Percentiles rank a stretch among this genome's conserved stretches.
phyloP scores from a whole-genome alignment of 2,888 invertebrate species.

The Xanthorhoe spadicearia region DNA sequence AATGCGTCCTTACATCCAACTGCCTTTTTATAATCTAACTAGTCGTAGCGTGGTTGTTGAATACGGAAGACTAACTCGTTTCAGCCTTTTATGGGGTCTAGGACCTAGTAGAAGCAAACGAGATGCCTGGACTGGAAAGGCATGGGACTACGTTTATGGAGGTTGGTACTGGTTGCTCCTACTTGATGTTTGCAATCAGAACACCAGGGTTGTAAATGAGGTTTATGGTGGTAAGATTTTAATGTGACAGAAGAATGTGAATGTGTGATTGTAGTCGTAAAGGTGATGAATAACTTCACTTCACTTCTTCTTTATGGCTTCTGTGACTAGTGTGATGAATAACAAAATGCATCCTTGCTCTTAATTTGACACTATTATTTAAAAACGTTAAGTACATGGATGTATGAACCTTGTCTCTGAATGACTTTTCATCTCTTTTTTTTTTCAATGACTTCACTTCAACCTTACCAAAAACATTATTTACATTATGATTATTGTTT shows the following conservation, averaged over 20 bases:
- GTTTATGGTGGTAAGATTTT: slow-evolving; percentile 2
- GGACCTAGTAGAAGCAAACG: slow-evolving; percentile 38
- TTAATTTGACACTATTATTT: too few species aligned
- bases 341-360: too few species aligned
- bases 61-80: slow-evolving; percentile 45
- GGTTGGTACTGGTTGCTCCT: slow-evolving; percentile 7
- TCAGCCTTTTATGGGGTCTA: slow-evolving; percentile 40
- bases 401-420: too few species aligned
- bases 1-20: slow-evolving; percentile 29
- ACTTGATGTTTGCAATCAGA: slow-evolving; percentile 16
- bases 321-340: too few species aligned
- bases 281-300: too few species aligned
- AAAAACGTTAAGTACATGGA: too few species aligned
- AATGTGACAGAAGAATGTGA: neutral
- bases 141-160: slow-evolving; percentile 24
- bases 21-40: slow-evolving; percentile 34
- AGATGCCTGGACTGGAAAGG: slow-evolving; percentile 38
- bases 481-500: too few species aligned
- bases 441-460: too few species aligned
- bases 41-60: slow-evolving; percentile 36
- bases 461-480: too few species aligned
- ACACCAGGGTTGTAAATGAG: slow-evolving; percentile 12
- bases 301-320: too few species aligned
- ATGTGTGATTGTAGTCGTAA: too few species aligned
- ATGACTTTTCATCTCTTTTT: too few species aligned